Evolutionary conservation across 2,888 invertebrate species (phyloP).

Genomic region (Papilio gigon): DNA sequence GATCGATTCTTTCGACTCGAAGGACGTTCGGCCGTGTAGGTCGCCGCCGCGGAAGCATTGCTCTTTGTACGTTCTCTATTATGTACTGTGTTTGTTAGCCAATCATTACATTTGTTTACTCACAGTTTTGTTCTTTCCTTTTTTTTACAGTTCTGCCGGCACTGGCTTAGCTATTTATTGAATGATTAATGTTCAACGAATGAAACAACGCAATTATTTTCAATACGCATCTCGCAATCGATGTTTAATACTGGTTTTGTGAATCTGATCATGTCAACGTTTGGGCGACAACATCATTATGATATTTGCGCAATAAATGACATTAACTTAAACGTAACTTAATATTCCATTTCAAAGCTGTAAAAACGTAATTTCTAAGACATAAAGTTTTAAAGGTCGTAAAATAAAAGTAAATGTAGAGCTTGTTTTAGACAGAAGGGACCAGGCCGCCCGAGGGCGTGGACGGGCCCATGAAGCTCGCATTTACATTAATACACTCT

Average conservation of each 20-base stretch:
- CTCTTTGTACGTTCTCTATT: background rate
- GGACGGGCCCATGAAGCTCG: conserved; percentile 8
- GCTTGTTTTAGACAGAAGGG: conserved; percentile 36
- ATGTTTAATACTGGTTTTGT: too few relatives aligned
- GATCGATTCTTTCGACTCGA: conserved; percentile 49
- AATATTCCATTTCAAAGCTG: conserved; percentile 28
- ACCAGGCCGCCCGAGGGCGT: conserved; percentile 2
- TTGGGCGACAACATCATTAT: too few relatives aligned
- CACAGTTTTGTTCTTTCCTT: background rate
- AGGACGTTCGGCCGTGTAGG: conserved; percentile 46
- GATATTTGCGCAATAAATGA: background rate
- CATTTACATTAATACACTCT: conserved; percentile 30
- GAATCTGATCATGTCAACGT: too few relatives aligned
- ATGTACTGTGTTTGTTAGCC: background rate
- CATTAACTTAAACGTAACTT: conserved; percentile 30
- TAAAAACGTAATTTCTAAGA: conserved; percentile 31
- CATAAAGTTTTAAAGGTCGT: conserved; percentile 37
- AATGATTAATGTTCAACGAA: background rate
- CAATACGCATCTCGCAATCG: too few relatives aligned
- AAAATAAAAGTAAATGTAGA: conserved; percentile 34
- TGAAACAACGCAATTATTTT: too few relatives aligned
- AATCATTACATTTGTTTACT: background rate
- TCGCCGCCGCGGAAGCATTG: conserved; percentile 42
- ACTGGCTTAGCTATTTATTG: background rate
- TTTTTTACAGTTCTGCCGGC: too few relatives aligned